Conservation (phyloP, 2,113 vertebrate species). For the Prunella fulvescens region DNA sequence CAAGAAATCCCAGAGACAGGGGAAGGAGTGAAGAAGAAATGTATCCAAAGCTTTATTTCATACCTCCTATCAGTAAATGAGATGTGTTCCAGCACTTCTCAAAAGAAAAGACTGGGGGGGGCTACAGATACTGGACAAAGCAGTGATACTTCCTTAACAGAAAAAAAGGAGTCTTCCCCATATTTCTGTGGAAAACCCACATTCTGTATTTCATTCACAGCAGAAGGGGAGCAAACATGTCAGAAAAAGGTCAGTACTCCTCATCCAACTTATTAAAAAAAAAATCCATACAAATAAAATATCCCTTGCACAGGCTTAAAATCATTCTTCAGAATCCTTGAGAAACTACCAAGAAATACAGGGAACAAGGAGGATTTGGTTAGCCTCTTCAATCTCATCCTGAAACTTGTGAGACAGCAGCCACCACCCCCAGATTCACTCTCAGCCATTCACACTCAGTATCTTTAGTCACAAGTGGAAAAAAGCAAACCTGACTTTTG, state of each 20-base stretch:
- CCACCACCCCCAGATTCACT: not conserved
- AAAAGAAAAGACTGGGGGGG: not conserved
- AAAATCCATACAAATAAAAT: not conserved
- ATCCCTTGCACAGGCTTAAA: not conserved
- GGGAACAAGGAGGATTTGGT: not conserved
- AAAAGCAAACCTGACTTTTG: not conserved
- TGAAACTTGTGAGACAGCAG: not conserved
- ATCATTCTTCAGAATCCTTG: not conserved
- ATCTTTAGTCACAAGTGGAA: not conserved
- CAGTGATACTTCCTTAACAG: not conserved
- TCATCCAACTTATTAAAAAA: not conserved
- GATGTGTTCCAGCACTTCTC: not conserved
- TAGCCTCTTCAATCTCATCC: not conserved
- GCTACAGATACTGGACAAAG: not conserved
- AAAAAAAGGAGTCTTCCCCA: not conserved
- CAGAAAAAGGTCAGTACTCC: not conserved
- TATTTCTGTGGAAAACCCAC: not conserved
- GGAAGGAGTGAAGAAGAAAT: not conserved
- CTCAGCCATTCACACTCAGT: not conserved
- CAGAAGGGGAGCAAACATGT: not conserved
- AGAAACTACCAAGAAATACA: not conserved
- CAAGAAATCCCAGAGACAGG: not conserved
- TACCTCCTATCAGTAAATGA: not conserved
- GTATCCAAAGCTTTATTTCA: not conserved
- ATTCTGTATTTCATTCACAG: not conserved